Evolutionary conservation across 2,113 vertebrate species (phyloP), one percentile per base, ranked within the genome.

Genomic region (Xenopus laevis): DNA sequence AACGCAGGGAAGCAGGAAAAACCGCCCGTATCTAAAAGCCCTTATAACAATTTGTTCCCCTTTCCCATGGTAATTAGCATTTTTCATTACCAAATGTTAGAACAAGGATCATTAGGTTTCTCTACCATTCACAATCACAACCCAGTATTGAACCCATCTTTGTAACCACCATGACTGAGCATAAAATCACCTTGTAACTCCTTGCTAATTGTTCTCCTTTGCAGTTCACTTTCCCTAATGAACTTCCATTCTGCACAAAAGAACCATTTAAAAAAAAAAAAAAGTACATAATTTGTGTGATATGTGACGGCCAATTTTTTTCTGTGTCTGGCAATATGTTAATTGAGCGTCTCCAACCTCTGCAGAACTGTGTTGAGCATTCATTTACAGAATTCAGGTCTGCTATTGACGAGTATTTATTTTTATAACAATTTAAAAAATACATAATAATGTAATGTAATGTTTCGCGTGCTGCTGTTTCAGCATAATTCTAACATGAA

Each of bases 161-260:
- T 40, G 11, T 18, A 15, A 16, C 53, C 7, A 9, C 16, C 7
- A 57, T 57, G 13, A 13, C 63, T 46, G 33, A 40, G 17, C 33
- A 20, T 20, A 20, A 40, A 13, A 33, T 11, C 40, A 46, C 33
- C 40, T 64, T 44, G 11, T 6, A 65, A 17, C 16, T 65, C 40
- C 40, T 46, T 65, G 44, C 40, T 65, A 65, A 46, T 65, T 65
- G 30, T 46, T 40, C 11, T 65, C 17, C 17, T 65, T 65, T 46
- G 17, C 18, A 13, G 33, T 46, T 46, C 10, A 45, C 18, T 17
- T 45, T n/a, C 40, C 33, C 18, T 65, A 65, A 65, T 46, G 63
- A 65, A 46, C 40, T 46, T 18, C 47, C 44, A 58, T 57, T 11
- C 10, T 33, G 44, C 10, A 20, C 13, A 10, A 16, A 17, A 40